Conservation (phyloP, 2,888 invertebrate species). For the Aquatica leii region DNA sequence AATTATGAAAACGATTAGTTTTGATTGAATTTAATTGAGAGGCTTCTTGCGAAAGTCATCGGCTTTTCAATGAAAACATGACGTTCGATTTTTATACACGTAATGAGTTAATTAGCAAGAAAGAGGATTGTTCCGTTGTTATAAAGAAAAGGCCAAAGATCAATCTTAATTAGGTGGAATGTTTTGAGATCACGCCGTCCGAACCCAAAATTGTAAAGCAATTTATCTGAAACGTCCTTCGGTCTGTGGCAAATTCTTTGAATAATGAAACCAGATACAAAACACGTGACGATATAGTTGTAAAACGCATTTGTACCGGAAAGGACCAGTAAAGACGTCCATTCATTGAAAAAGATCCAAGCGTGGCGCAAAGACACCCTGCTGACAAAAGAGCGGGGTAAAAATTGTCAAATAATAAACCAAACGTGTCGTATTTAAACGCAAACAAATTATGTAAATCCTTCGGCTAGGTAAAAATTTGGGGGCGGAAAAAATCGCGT, state of each 20-base stretch:
- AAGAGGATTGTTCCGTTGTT: too few species aligned
- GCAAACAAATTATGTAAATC: not conserved
- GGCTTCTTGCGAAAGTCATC: too few species aligned
- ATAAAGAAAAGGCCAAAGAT: too few species aligned
- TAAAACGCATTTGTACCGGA: constrained; percentile 14
- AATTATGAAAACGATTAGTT: not conserved
- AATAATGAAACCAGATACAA: not conserved
- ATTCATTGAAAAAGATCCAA: constrained; percentile 6
- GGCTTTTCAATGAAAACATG: too few species aligned
- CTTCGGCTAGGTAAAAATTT: not conserved
- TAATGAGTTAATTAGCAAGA: too few species aligned
- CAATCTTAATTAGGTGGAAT: too few species aligned
- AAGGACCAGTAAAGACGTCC: constrained; percentile 1
- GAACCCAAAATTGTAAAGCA: too few species aligned
- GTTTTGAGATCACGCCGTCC: too few species aligned
- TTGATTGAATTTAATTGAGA: constrained; percentile 6
- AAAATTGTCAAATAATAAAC: not conserved
- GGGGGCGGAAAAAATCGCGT: too few species aligned
- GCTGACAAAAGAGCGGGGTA: not conserved
- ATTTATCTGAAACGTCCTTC: too few species aligned
- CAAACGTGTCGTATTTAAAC: not conserved
- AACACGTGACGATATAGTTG: constrained; percentile 11
- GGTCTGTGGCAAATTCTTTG: too few species aligned
- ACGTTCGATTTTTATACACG: too few species aligned
- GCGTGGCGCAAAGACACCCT: not conserved